Conservation (phyloP, 2,797 vertebrate species). For the Bradypus variegatus region DNA sequence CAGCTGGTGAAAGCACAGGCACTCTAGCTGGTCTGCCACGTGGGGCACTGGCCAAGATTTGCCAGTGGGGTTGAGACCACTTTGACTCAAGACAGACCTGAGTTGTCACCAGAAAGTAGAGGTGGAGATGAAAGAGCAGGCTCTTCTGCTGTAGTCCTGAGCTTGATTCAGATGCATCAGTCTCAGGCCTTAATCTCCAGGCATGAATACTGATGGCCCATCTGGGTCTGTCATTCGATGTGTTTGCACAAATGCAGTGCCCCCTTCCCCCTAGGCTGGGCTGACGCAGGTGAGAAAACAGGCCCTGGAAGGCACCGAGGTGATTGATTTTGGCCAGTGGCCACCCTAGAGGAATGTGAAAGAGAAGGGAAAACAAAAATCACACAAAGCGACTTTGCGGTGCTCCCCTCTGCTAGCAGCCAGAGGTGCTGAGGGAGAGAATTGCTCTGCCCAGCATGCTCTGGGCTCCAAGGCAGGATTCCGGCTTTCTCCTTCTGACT, state of each 20-base stretch:
- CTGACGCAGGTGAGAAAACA: not conserved
- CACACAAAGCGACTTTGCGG: not conserved
- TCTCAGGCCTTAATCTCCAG: not conserved
- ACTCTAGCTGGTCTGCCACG: not conserved
- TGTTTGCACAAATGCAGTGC: not conserved
- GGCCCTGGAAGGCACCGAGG: not conserved
- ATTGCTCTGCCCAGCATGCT: not conserved
- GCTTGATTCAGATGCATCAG: not conserved
- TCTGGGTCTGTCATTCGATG: not conserved
- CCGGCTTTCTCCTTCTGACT: not conserved
- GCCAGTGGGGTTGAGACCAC: not conserved
- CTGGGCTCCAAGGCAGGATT: not conserved
- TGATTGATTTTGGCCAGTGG: constrained; percentile 1
- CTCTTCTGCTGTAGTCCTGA: not conserved
- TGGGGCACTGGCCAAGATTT: not conserved
- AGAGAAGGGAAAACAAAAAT: constrained; percentile 18
- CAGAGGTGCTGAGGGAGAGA: not conserved
- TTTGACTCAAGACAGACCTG: not conserved
- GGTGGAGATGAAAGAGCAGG: not conserved
- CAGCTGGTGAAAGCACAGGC: not conserved
- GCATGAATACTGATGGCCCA: not conserved
- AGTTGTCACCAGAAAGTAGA: not conserved
- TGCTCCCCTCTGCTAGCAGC: not conserved
- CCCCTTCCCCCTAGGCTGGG: not conserved
- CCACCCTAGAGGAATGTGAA: not conserved